Evolutionary conservation across 2,888 invertebrate genomes (phyloP).

Genomic region (Sipha maydis): DNA sequence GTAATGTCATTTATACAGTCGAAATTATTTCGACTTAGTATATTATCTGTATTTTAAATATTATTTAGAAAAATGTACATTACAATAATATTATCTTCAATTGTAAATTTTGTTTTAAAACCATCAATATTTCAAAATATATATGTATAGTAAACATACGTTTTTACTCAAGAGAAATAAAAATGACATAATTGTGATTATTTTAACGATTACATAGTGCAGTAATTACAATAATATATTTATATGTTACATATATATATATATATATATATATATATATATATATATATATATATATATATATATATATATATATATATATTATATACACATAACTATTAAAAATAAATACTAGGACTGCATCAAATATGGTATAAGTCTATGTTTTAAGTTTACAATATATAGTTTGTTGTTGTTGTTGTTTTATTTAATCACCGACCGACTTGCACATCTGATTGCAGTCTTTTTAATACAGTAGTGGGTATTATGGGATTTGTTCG

Average conservation of each 20-base stretch:
- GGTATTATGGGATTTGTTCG: conserved; percentile 55
- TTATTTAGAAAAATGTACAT: conserved; percentile 22
- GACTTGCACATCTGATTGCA: conserved; percentile 18
- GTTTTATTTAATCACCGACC: conserved; percentile 37
- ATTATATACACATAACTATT: conserved; percentile 6
- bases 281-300: too few species aligned
- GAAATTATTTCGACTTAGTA: conserved; percentile 12
- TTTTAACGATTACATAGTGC: conserved; percentile 47
- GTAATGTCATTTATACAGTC: conserved; percentile 19
- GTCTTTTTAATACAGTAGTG: conserved; percentile 26
- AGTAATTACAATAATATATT: conserved; percentile 28
- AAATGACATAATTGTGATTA: conserved; percentile 25
- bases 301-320: not conserved
- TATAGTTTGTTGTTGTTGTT: conserved; percentile 6
- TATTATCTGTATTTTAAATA: not conserved
- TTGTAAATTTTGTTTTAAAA: conserved; percentile 12
- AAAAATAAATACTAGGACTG: conserved; percentile 61
- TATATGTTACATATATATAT: too few species aligned
- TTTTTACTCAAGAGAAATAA: conserved; percentile 27
- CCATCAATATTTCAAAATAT: conserved; percentile 21
- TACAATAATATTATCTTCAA: conserved; percentile 38
- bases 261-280: too few species aligned
- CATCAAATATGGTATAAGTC: conserved; percentile 42
- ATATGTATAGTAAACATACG: not conserved
- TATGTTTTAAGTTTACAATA: conserved; percentile 47